Conservation (phyloP, 2,888 invertebrate genomes). For the Ceriagrion tenellum region DNA sequence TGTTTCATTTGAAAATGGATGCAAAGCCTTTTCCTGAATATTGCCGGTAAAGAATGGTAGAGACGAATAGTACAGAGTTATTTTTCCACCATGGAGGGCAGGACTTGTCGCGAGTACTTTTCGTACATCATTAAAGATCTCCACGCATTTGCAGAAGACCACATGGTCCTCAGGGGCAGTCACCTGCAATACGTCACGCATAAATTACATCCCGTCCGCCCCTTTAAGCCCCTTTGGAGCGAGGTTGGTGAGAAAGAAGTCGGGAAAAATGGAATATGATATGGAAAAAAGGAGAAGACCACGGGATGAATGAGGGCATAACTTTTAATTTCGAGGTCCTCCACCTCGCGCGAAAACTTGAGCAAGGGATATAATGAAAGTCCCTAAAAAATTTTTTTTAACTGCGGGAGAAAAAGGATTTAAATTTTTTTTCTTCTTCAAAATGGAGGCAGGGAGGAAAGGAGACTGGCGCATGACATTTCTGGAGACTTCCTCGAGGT, state of each 20-base stretch:
- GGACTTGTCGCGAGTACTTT: not conserved
- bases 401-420: not conserved
- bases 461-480: not conserved
- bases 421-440: no score
- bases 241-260: no score
- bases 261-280: not conserved
- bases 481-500: not conserved
- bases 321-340: not conserved
- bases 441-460: no score
- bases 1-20: no score
- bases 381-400: not conserved
- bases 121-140: not conserved
- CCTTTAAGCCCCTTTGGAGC: no score
- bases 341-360: not conserved
- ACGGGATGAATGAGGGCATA: not conserved
- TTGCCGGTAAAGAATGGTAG: no score
- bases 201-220: not conserved
- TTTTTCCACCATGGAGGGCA: no score
- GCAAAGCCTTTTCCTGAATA: no score
- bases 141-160: not conserved
- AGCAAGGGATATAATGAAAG: conserved; percentile 2
- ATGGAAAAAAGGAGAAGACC: not conserved
- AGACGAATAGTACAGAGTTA: no score
- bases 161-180: not conserved
- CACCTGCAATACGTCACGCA: not conserved